Evolutionary conservation across 2,797 vertebrate species (phyloP).

Genomic region (Falco peregrinus): DNA sequence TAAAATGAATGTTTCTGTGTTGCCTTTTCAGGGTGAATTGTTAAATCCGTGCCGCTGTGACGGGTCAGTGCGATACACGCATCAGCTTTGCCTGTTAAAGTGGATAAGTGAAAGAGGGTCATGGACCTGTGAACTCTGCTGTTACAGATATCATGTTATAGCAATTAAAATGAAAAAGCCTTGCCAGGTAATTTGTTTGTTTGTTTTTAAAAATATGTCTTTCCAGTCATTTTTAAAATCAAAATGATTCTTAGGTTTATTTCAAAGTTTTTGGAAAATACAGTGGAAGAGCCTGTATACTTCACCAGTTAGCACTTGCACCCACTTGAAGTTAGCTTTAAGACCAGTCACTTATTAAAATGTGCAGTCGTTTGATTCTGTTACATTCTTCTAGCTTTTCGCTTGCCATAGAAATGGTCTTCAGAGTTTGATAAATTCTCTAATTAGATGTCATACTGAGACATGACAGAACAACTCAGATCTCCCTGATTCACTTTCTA

Average conservation of each 20-base stretch:
- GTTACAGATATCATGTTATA: constrained; percentile 92
- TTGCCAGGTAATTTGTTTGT: constrained; percentile 84
- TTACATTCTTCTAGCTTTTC: background rate
- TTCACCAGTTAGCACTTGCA: background rate
- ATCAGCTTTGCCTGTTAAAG: constrained; percentile 94
- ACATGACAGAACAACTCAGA: background rate
- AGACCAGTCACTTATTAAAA: background rate
- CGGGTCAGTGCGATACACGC: constrained; percentile 91
- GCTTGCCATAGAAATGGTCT: background rate
- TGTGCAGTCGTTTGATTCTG: background rate
- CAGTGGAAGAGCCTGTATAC: background rate
- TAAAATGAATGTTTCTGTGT: constrained; percentile 4
- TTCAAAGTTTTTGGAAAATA: background rate
- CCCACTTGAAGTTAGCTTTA: background rate
- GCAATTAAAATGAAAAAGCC: constrained; percentile 95
- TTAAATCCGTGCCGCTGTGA: constrained; percentile 93
- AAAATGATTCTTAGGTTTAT: background rate
- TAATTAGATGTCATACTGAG: background rate
- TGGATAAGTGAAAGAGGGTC: constrained; percentile 96
- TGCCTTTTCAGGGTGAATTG: constrained; percentile 85
- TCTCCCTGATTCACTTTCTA: background rate
- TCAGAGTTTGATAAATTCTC: background rate
- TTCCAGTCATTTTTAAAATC: background rate
- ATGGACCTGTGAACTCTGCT: constrained; percentile 96
- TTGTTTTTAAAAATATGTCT: background rate